Conservation (phyloP, 2,113 vertebrate genomes). For the Reinhardtius hippoglossoides region DNA sequence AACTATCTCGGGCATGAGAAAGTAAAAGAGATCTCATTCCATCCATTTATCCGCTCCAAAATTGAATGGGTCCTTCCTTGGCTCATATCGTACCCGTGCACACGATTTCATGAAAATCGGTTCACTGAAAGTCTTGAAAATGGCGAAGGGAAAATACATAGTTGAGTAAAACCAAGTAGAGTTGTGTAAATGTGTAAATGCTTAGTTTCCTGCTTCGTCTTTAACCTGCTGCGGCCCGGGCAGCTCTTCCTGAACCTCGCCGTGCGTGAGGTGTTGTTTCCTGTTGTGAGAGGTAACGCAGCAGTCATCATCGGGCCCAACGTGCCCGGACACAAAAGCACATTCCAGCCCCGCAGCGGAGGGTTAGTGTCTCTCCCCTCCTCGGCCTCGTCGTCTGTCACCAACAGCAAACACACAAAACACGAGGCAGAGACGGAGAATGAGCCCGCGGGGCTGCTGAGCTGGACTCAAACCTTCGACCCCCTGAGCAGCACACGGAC, state of each 20-base stretch:
- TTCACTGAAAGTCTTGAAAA: too few relatives aligned
- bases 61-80: too few relatives aligned
- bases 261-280: not conserved
- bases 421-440: slow-evolving; percentile 18
- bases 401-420: not conserved
- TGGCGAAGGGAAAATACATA: too few relatives aligned
- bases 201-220: too few relatives aligned
- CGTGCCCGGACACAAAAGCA: slow-evolving; percentile 55
- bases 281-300: not conserved
- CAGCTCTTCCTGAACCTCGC: not conserved
- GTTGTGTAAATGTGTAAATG: too few relatives aligned
- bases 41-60: too few relatives aligned
- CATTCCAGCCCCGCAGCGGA: slow-evolving; percentile 56
- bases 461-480: slow-evolving; percentile 17
- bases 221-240: too few relatives aligned
- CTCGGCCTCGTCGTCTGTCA: slow-evolving; percentile 35
- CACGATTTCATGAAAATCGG: too few relatives aligned
- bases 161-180: too few relatives aligned
- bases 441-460: not conserved
- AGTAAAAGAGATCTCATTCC: too few relatives aligned
- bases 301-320: slow-evolving; percentile 10
- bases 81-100: too few relatives aligned
- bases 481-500: not conserved
- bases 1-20: too few relatives aligned
- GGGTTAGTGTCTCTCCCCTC: slow-evolving; percentile 10